Evolutionary conservation across 2,113 vertebrate species (phyloP).

Genomic region (Eurystomus gularis): DNA sequence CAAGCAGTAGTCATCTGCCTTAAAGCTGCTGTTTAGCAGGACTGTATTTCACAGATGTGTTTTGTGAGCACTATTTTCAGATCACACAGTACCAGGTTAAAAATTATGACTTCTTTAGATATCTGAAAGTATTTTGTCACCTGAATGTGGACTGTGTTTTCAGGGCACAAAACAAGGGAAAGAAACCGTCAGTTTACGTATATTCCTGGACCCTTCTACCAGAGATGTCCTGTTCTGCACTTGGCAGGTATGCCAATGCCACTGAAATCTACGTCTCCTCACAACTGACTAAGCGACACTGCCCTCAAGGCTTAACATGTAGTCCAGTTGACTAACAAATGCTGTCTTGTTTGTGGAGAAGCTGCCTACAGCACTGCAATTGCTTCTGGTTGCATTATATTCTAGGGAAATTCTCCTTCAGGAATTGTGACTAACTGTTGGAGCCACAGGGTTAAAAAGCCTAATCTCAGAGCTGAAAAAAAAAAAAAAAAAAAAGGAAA

Average conservation of each 20-base stretch:
- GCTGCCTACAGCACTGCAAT: neutral
- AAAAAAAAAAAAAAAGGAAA: fast-evolving
- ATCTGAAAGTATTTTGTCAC: neutral
- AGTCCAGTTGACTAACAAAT: conserved; percentile 24
- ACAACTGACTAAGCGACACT: neutral
- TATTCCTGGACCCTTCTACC: neutral
- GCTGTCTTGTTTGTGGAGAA: conserved; percentile 11
- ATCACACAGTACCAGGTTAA: neutral
- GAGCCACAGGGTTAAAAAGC: neutral
- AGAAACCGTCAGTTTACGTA: neutral
- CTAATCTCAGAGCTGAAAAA: neutral
- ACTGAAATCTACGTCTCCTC: neutral
- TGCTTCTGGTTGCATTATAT: neutral
- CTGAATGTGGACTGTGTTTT: neutral
- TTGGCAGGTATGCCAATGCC: neutral
- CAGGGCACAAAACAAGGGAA: neutral
- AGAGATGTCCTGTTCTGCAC: neutral
- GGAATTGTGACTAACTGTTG: neutral
- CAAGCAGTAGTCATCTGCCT: neutral
- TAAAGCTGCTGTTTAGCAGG: neutral
- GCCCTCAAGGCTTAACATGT: neutral
- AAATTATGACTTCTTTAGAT: neutral
- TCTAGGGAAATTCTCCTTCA: neutral
- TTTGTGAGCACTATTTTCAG: neutral
- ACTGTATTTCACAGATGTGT: neutral